Evolutionary conservation across 1,140 invertebrate species (phyloP), one percentile per base, ranked within the genome.

Genomic region (Callitettix versicolor): DNA sequence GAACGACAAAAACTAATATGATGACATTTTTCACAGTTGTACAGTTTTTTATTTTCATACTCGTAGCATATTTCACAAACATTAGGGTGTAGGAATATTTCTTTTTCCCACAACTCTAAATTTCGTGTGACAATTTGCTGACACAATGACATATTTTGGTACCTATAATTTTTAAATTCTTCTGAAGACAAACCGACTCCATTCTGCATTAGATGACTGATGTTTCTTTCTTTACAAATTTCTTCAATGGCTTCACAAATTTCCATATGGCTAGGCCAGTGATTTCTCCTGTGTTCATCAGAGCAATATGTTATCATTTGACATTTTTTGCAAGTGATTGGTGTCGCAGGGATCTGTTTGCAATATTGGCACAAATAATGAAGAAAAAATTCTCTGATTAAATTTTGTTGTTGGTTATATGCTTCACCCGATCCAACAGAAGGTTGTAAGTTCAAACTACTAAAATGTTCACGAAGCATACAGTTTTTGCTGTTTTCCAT

Each of bases 41-140:
- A 67, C 1, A 81, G 59, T 17, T 69, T 66, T 9, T 62, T 65
- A 24, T 69, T 69, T 21, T 67, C 67, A 64, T 74, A 71, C 46
- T 79, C 72, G 9, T 76, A 67, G 40, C 79, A 79, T 14, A 71
- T 65, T 3, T 67, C 63, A 61, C 84, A 86, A 1, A 81, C 68
- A 20, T 76, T 70, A 0, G 82, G 81, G 62, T 83, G 86, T 2
- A 85, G 65, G 3, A 86, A 63, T 0, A 80, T 75, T 60, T 86
- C 84, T 49, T 76, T 76, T 61, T 86, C 83, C 69, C 78, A 83
- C 0, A 80, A 71, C 11, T 76, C 68, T 20, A 86, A 60, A 5
- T 66, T 63, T 33, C 82, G 72, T 36, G 75, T 74, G 3, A 85
- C 63, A 1, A 70, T 67, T 41, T 75, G 71, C 60, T 82, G 77